These are phyloP conservation scores for Ceratosolen fusciceps DNA, from an alignment of 1,140 invertebrate species.

Conservation along the genomic window DNA sequence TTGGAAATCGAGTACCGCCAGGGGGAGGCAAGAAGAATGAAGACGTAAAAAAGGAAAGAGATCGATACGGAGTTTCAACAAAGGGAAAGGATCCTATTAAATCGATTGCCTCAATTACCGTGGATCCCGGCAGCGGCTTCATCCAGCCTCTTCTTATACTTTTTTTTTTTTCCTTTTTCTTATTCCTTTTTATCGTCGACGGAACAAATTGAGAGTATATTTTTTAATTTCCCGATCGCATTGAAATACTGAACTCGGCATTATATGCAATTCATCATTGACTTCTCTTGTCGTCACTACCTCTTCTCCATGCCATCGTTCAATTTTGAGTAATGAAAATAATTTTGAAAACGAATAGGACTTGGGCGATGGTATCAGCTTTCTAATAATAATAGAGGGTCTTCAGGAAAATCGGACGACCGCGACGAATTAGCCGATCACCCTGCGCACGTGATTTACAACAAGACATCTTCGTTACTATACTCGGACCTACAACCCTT, in stretches of 20 bases:
- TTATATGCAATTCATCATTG: constrained; percentile 12
- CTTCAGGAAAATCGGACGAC: neutral
- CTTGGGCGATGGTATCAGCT: neutral
- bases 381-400: neutral
- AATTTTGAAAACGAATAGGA: neutral
- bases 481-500: neutral
- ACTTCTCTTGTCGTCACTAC: neutral
- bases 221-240: neutral
- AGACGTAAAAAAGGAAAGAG: neutral
- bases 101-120: neutral
- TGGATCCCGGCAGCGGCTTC: neutral
- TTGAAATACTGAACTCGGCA: neutral
- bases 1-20: neutral
- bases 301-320: neutral
- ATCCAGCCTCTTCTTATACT: no score
- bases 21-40: constrained; percentile 2
- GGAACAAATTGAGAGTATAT: neutral
- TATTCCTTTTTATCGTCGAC: constrained; percentile 2
- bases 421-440: neutral
- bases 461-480: neutral
- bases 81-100: neutral
- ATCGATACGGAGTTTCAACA: neutral
- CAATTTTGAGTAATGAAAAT: constrained; percentile 8
- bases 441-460: neutral
- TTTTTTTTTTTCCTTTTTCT: neutral